These are phyloP conservation scores for Bembecia ichneumoniformis DNA, from an alignment of 2,888 invertebrate species.

Conservation along the genomic window DNA sequence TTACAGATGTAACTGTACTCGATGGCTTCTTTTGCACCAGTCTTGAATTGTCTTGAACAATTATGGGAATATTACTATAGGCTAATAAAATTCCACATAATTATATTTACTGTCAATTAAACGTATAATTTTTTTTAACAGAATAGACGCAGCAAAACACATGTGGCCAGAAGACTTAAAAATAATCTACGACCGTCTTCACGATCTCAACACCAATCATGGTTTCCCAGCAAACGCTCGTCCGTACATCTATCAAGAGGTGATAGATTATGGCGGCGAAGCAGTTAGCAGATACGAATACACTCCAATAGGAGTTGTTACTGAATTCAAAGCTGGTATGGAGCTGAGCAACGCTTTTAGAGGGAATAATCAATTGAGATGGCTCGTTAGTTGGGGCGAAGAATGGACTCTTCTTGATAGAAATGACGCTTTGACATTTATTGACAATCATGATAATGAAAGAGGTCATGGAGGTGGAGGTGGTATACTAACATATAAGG, in stretches of 20 bases:
- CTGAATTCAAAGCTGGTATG: slow-evolving; percentile 72
- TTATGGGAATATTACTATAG: no score
- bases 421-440: slow-evolving; percentile 75
- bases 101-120: no score
- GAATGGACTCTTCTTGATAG: slow-evolving; percentile 75
- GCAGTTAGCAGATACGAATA: slow-evolving; percentile 66
- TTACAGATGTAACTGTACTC: no score
- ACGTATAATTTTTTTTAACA: slow-evolving; percentile 17
- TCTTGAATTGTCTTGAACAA: no score
- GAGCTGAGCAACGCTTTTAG: slow-evolving; percentile 53
- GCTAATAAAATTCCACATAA: no score
- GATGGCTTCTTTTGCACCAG: no score
- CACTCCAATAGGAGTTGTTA: slow-evolving; percentile 75
- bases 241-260: slow-evolving; percentile 83
- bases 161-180: slow-evolving; percentile 83
- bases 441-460: slow-evolving; percentile 90
- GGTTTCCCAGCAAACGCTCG: slow-evolving; percentile 75
- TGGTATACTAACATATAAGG: slow-evolving; percentile 75
- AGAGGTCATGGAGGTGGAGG: slow-evolving; percentile 75
- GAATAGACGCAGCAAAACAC: slow-evolving; percentile 84
- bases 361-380: slow-evolving; percentile 71
- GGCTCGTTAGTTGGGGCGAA: slow-evolving; percentile 74
- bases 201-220: slow-evolving; percentile 73
- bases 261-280: slow-evolving; percentile 77
- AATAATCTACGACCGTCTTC: slow-evolving; percentile 73